phyloP scores from a whole-genome alignment of 2,888 invertebrate species.

The Ormyrus rosae region DNA sequence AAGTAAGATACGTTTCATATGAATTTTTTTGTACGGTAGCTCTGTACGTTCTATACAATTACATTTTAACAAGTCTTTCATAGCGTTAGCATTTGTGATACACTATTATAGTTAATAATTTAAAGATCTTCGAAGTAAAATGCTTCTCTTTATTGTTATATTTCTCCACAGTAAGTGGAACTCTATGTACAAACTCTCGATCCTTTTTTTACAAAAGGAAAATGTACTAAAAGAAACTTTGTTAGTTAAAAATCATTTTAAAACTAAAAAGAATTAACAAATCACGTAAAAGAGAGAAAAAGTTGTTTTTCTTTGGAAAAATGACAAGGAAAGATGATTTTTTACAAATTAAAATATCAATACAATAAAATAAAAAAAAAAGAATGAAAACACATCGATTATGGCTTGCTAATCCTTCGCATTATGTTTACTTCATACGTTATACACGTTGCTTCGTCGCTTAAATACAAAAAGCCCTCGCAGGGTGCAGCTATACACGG shows the following conservation, averaged over 20 bases:
- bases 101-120: constrained; percentile 58
- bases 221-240: constrained; percentile 34
- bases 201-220: constrained; percentile 50
- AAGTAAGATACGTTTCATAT: constrained; percentile 42
- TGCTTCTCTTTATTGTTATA: constrained; percentile 44
- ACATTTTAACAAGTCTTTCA: constrained; percentile 57
- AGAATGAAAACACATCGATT: constrained; percentile 63
- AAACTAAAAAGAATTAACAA: constrained; percentile 48
- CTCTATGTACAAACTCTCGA: constrained; percentile 54
- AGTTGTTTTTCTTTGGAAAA: constrained; percentile 55
- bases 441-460: constrained; percentile 67
- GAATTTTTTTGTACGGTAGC: constrained; percentile 53
- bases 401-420: constrained; percentile 69
- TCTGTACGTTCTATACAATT: constrained; percentile 54
- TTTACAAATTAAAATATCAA: constrained; percentile 49
- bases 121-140: constrained; percentile 59
- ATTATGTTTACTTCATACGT: constrained; percentile 67
- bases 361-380: constrained; percentile 34
- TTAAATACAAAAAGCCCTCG: constrained; percentile 70
- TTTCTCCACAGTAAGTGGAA: constrained; percentile 37
- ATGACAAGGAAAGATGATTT: constrained; percentile 54
- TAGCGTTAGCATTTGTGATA: constrained; percentile 59
- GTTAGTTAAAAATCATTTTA: constrained; percentile 38
- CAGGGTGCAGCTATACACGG: constrained; percentile 71
- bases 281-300: constrained; percentile 42